Conservation (phyloP, 2,888 invertebrate genomes). For the Pheosia tremula region DNA sequence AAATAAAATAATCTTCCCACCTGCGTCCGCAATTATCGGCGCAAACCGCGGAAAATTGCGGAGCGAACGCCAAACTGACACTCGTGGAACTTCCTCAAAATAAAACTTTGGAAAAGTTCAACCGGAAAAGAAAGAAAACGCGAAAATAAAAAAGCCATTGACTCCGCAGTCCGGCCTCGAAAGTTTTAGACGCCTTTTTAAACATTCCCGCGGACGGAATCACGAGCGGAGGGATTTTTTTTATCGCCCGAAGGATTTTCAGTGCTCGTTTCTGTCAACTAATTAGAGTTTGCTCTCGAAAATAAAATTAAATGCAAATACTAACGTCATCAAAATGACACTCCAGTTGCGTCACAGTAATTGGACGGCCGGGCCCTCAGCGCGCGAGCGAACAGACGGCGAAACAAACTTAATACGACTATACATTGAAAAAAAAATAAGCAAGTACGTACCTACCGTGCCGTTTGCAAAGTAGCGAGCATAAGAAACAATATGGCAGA, state of each 20-base stretch:
- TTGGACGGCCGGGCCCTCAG: conserved; percentile 18
- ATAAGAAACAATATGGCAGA: conserved; percentile 69
- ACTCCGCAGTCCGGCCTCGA: conserved; percentile 74
- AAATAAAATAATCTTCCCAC: conserved; percentile 65
- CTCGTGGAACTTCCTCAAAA: conserved; percentile 80
- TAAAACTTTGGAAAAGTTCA: conserved; percentile 80
- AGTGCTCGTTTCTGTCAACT: conserved; percentile 69
- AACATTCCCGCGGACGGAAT: conserved; percentile 71
- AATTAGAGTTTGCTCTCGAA: conserved; percentile 59
- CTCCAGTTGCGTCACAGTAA: conserved; percentile 36
- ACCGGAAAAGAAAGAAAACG: conserved; percentile 81
- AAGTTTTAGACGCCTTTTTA: conserved; percentile 77
- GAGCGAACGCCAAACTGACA: conserved; percentile 79
- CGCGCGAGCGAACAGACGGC: not conserved
- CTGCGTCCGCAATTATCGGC: conserved; percentile 82
- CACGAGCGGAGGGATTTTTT: conserved; percentile 61
- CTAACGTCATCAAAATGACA: conserved; percentile 42
- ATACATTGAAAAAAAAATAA: conserved; percentile 25
- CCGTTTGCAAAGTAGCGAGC: conserved; percentile 34
- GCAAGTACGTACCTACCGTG: conserved; percentile 6
- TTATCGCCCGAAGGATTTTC: conserved; percentile 66
- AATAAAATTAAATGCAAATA: conserved; percentile 52
- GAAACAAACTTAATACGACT: not conserved
- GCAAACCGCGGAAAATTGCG: conserved; percentile 80
- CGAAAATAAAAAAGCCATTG: conserved; percentile 83